Evolutionary conservation across 1,140 invertebrate species (phyloP).

Genomic region (Drosophila pandora): DNA sequence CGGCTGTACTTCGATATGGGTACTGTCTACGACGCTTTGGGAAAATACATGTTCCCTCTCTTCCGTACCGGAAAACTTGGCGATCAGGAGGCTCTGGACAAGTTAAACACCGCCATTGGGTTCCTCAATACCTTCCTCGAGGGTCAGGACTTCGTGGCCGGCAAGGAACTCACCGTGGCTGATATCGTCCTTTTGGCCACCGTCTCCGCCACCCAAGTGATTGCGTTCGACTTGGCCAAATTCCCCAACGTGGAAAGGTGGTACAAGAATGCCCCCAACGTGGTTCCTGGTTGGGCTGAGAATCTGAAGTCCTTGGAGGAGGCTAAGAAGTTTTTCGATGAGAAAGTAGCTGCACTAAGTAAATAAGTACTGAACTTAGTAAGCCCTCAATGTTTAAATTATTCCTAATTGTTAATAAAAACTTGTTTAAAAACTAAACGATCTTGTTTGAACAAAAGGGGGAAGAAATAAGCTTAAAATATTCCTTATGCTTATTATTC

Average conservation of each 20-base stretch:
- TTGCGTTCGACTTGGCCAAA: slow-evolving; percentile 87
- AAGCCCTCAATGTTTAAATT: background rate
- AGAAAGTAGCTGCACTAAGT: background rate
- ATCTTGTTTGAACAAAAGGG: no score
- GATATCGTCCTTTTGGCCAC: slow-evolving; percentile 87
- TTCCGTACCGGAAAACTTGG: slow-evolving; percentile 86
- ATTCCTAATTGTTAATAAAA: background rate
- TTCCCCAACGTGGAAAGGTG: slow-evolving; percentile 89
- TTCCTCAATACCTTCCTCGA: slow-evolving; percentile 88
- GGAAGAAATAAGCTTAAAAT: no score
- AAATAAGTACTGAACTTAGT: background rate
- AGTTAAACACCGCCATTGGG: slow-evolving; percentile 86
- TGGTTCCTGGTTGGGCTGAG: slow-evolving; percentile 86
- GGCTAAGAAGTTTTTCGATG: slow-evolving; percentile 5
- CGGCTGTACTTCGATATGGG: slow-evolving; percentile 90
- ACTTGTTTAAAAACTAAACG: background rate
- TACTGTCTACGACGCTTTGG: slow-evolving; percentile 86
- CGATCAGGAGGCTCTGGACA: slow-evolving; percentile 87
- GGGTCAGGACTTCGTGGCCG: slow-evolving; percentile 87
- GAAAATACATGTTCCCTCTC: slow-evolving; percentile 87
- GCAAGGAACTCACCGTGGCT: slow-evolving; percentile 89
- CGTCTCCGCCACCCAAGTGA: slow-evolving; percentile 86
- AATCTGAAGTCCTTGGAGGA: slow-evolving; percentile 27
- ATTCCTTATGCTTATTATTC: no score
- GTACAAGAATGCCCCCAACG: slow-evolving; percentile 88